Evolutionary conservation across 2,113 vertebrate genomes (phyloP).

Genomic region (Rhagologus leucostigma): DNA sequence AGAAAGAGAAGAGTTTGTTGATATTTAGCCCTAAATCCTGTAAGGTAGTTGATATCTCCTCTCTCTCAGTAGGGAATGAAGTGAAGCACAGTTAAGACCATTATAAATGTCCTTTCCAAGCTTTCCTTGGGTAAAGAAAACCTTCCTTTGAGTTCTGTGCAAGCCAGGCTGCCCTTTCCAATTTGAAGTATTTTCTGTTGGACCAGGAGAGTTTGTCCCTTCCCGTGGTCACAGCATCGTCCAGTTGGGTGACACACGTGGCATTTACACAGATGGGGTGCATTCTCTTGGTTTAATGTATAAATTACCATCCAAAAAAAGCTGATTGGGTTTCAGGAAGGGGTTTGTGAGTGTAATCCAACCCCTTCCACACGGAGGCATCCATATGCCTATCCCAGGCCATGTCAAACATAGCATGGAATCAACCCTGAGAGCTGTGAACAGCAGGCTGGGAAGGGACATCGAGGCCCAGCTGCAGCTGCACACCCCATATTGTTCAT

Average conservation of each 20-base stretch:
- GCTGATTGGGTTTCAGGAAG: background rate
- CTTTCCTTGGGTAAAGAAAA: background rate
- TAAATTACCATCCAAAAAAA: background rate
- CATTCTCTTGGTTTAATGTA: background rate
- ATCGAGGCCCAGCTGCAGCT: background rate
- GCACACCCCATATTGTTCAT: background rate
- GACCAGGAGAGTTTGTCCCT: background rate
- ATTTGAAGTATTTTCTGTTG: background rate
- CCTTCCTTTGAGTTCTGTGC: background rate
- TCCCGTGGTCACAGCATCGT: background rate
- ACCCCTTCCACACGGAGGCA: background rate
- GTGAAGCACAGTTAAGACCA: background rate
- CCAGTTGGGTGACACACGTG: accelerated
- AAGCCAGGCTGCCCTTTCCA: background rate
- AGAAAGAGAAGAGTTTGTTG: background rate
- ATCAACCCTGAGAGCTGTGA: background rate
- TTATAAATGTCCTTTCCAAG: background rate
- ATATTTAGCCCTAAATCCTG: background rate
- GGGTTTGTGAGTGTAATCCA: background rate
- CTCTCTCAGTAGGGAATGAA: background rate
- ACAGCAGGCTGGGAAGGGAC: background rate
- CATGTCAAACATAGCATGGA: background rate
- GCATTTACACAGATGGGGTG: background rate
- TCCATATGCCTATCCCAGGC: background rate
- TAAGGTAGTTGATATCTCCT: background rate